Conservation (phyloP, 2,888 invertebrate species). For the Leptinotarsa peninsularis region DNA sequence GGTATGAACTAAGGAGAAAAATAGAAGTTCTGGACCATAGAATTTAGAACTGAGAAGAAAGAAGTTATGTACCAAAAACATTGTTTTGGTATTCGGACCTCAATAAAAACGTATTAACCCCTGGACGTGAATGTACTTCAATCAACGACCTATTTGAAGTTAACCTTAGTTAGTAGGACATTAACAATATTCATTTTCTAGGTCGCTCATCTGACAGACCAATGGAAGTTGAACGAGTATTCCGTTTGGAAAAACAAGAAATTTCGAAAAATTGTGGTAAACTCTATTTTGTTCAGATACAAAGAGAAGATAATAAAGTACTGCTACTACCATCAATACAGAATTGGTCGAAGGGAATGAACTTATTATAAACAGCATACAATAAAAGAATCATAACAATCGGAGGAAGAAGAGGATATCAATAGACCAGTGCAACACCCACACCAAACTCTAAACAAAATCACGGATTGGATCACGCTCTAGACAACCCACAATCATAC, state of each 20-base stretch:
- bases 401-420: too few species aligned
- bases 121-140: neutral
- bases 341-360: neutral
- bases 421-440: too few species aligned
- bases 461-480: too few species aligned
- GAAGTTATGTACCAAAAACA: neutral
- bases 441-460: too few species aligned
- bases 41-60: too few species aligned
- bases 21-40: neutral
- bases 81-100: neutral
- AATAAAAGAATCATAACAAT: too few species aligned
- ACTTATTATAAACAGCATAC: too few species aligned
- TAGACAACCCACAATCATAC: too few species aligned
- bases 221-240: neutral
- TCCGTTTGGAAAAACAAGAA: neutral
- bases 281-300: neutral
- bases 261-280: neutral
- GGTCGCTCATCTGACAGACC: neutral
- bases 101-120: neutral
- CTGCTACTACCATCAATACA: neutral
- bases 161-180: neutral
- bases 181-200: neutral
- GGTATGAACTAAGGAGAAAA: too few species aligned
- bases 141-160: neutral
- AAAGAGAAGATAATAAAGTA: neutral